Evolutionary conservation across 2,888 invertebrate genomes (phyloP).

Genomic region (Dryobotodes eremita): DNA sequence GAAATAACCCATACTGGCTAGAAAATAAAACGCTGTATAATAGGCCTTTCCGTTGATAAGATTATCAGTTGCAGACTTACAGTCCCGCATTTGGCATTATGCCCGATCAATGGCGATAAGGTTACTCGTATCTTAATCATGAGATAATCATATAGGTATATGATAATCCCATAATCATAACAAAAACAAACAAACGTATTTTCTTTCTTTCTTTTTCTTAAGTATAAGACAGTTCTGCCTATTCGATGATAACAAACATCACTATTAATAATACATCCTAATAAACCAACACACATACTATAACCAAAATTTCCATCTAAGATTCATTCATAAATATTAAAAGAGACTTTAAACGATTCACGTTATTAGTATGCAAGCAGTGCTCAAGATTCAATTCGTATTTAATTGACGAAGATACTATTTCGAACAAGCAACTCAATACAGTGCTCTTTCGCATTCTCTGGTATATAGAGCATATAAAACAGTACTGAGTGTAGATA

Average conservation of each 20-base stretch:
- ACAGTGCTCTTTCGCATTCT: constrained; percentile 25
- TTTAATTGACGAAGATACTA: constrained; percentile 44
- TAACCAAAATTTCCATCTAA: background rate
- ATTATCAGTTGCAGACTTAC: background rate
- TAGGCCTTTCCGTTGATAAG: background rate
- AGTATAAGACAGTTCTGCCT: background rate
- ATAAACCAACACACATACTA: background rate
- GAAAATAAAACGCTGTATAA: no score
- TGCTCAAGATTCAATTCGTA: constrained; percentile 30
- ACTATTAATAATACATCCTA: background rate
- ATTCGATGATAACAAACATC: background rate
- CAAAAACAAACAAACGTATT: no score
- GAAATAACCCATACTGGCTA: background rate
- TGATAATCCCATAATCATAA: no score
- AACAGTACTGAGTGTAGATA: constrained; percentile 5
- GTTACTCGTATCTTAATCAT: background rate
- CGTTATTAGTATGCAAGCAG: constrained; percentile 5
- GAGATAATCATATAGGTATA: background rate
- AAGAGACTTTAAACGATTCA: constrained; percentile 22
- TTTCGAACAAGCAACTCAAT: constrained; percentile 54
- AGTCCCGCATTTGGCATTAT: background rate
- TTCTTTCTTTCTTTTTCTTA: no score
- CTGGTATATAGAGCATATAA: constrained; percentile 21
- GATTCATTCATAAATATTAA: constrained; percentile 12
- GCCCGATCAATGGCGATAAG: background rate